Base-by-base conservation (phyloP, 2,888 invertebrate genomes). In the Sycophila texana region DNA sequence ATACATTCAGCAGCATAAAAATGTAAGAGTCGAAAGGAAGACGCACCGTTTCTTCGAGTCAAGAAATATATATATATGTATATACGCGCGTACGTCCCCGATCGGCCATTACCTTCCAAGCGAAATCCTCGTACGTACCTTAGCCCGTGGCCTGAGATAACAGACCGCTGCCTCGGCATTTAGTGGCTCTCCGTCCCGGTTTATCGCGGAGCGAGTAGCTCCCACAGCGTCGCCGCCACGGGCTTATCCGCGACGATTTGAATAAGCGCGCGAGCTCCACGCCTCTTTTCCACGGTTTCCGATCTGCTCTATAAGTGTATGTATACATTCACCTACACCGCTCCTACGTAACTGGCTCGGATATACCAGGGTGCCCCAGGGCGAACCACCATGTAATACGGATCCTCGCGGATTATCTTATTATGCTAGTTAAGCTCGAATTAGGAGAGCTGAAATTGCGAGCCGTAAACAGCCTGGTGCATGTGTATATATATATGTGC, bases 251-350 rank as follows among this genome's bases (percentile, higher is more conserved):
- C 53, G 30, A 26, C 39, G 61, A 61, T 61, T 61, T 61, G 39
- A 61, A 61, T 61, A 66, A 66, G 13, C 39, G 51, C 18, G 39
- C 26, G 65, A 65, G 49, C 26, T 26, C 60, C 20, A 39, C 60
- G 60, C 60, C 60, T 22, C 60, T 13, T 13, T 60, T 60, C 60
- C 60, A 60, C 60, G 60, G 18, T 65, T 60, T 16, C 26, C 60
- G 39, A 39, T 39, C 39, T 10, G 10, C 39, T 39, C 20, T 3
- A 22, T 60, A 3, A 2, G 3, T 26, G 13, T 57, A 20, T 4
- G 20, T 7, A 20, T 39, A 26, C 26, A 26, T 1, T 55, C 55
- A 18, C 22, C 2, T 22, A 13, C 60, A 22, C 60, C 22, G 13
- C 26, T 22, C 14, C 14, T 4, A 18, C 22, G 22, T 20, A 20